Base-by-base conservation (phyloP, 2,113 vertebrate species). In the Pleuronectes platessa region DNA sequence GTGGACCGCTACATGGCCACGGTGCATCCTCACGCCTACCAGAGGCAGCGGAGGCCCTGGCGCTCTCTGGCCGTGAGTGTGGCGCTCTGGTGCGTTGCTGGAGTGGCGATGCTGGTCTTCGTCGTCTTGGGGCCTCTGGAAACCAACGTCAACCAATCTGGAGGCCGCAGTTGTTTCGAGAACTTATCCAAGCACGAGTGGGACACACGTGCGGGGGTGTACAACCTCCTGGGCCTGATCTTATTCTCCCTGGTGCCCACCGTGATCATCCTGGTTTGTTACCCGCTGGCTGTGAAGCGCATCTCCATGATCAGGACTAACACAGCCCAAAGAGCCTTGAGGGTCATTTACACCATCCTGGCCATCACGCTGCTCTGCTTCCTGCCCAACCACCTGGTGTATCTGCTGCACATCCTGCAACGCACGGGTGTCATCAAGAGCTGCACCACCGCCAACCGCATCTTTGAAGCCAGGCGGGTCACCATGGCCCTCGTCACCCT, bases 281-380 rank as follows among this genome's bases (percentile, higher is more conserved):
- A 95, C 77, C 95, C 95, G 0, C 74, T 96, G 65, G 91, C 89
- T 0, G 95, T 90, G 0, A 66, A 75, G 0, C 91, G 92, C 47
- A 92, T 96, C 4, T 63, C 89, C 5, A 81, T 0, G 5, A 90
- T 93, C 42, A 74, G 0, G n/a, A 90, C 93, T 0, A 42, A 49
- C 2, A 89, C 80, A 4, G 93, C 88, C 35, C 89, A 74, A n/a
- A 92, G 86, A 42, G 95, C 96, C 0, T 61, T 95, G 75, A 90
- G 78, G 58, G 93, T 95, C 8, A 93, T 98, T 54, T 86, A 64
- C 74, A 74, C 89, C 74, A 89, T 95, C 71, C n/a, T 97, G 82
- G 84, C 80, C 61, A 96, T 97, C 71, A 96, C 90, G 0, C 20
- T 92, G n/a, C 11, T 96, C 53, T 97, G 96, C 92, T 96, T 97